Evolutionary conservation across 2,888 invertebrate genomes (phyloP), one percentile per base, ranked within the genome.

Genomic region (Acrocyrtus sp.): DNA sequence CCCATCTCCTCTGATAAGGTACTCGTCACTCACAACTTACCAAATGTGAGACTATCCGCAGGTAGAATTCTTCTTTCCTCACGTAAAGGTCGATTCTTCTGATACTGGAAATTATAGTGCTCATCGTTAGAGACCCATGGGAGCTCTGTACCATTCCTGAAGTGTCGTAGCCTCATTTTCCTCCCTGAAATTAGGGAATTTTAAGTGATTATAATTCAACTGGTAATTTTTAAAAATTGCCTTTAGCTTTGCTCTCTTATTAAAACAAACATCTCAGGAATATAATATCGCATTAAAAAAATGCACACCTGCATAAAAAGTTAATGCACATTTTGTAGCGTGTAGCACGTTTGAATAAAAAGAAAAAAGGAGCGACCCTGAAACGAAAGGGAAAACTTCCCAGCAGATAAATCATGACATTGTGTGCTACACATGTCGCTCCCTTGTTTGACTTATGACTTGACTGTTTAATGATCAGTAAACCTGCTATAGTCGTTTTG

Each of bases 61-160:
- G 77, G 75, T 2, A 72, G 19, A 0, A 79, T 47, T 54, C 53
- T 66, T 27, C 70, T 29, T 47, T 76, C 75, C 58, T 78, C 72
- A 57, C 54, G 61, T 19, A 79, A 57, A 22, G 75, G 77, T 15
- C 75, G 63, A 74, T 76, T 79, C 50, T 76, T 75, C 43, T 79
- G 79, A 60, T 76, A 79, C 43, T 79, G 74, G 27, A 79, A 79
- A 19, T 76, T 62, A 48, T 78, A 78, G 51, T 69, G 73, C 53
- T 76, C 78, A 70, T 79, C 79, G 43, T 91, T 89, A 3, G 90
- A 92, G 79, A 95, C 90, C 67, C 90, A 89, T 0, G 90, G 89
- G 58, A 95, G 83, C 84, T 95, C 95, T 76, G 89, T 88, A 41
- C 90, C 91, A 22, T 89, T 89, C 58, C 94, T 87, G 61, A 94